These are phyloP conservation scores for Tachysurus fulvidraco DNA, from an alignment of 2,113 vertebrate genomes.

Conservation along the genomic window DNA sequence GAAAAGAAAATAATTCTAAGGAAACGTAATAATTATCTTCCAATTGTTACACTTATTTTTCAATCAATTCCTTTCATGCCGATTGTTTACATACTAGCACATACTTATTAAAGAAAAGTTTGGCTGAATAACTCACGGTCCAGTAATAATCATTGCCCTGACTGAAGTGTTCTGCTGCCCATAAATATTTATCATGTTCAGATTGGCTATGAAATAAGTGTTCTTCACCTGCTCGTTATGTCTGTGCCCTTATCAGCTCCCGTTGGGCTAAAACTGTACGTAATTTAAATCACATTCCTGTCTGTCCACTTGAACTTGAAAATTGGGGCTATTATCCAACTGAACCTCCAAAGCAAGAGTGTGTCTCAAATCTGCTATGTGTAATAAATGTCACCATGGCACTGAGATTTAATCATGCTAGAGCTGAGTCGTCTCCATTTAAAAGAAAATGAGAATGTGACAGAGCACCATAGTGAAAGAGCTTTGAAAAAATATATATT, in stretches of 20 bases:
- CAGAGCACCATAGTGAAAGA: slow-evolving; percentile 7
- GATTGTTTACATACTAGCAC: background rate
- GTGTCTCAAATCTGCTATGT: background rate
- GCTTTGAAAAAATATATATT: slow-evolving; percentile 43
- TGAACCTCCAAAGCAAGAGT: slow-evolving; percentile 1
- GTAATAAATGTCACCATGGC: slow-evolving; percentile 19
- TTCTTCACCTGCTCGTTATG: slow-evolving; percentile 57
- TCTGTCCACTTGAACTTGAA: slow-evolving; percentile 25
- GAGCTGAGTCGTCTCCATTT: background rate
- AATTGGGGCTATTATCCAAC: background rate
- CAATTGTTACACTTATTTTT: background rate
- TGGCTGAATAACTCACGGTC: background rate
- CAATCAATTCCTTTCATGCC: background rate
- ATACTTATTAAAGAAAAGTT: background rate
- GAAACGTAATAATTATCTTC: background rate
- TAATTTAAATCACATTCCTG: slow-evolving; percentile 56
- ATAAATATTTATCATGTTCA: slow-evolving; percentile 15
- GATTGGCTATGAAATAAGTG: slow-evolving; percentile 7
- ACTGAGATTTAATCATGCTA: slow-evolving; percentile 20
- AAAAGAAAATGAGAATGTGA: slow-evolving; percentile 5
- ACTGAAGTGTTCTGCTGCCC: slow-evolving; percentile 40
- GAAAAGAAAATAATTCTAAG: background rate
- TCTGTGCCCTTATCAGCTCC: slow-evolving; percentile 57
- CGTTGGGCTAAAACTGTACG: slow-evolving; percentile 61
- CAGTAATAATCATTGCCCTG: slow-evolving; percentile 8